Evolutionary conservation across 2,113 vertebrate species (phyloP).

Genomic region (Mirounga angustirostris): DNA sequence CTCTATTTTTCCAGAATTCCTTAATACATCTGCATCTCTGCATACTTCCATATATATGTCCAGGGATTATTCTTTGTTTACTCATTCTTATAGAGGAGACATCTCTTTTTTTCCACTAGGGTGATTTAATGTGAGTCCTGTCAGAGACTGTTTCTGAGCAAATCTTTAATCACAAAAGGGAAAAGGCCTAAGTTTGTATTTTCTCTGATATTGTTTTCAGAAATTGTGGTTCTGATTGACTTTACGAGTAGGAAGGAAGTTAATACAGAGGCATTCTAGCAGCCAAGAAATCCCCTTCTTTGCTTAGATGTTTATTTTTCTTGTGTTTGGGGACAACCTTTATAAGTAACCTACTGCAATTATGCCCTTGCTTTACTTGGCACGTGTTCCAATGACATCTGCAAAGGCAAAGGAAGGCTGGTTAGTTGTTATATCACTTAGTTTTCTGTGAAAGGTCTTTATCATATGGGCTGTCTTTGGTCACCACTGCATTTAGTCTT

Average conservation of each 20-base stretch:
- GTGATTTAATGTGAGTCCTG: neutral
- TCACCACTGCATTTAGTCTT: neutral
- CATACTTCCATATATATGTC: neutral
- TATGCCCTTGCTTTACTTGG: neutral
- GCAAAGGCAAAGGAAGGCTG: neutral
- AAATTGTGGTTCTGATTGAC: neutral
- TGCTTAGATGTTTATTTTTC: neutral
- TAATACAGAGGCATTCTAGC: neutral
- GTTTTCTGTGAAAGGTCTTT: neutral
- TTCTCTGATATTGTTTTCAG: neutral
- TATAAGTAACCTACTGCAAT: neutral
- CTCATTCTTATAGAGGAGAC: neutral
- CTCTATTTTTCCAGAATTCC: neutral
- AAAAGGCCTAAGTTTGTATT: neutral
- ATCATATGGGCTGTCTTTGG: neutral
- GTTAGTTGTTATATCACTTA: neutral
- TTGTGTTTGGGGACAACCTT: neutral
- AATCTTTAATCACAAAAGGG: neutral
- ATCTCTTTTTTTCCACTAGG: neutral
- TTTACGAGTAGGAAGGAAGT: neutral
- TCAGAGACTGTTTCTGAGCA: neutral
- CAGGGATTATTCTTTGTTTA: neutral
- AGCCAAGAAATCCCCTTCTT: neutral
- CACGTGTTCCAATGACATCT: neutral
- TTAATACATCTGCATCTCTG: neutral